phyloP scores from a whole-genome alignment of 2,888 invertebrate species.

The Coronaproctus castanopsis region DNA sequence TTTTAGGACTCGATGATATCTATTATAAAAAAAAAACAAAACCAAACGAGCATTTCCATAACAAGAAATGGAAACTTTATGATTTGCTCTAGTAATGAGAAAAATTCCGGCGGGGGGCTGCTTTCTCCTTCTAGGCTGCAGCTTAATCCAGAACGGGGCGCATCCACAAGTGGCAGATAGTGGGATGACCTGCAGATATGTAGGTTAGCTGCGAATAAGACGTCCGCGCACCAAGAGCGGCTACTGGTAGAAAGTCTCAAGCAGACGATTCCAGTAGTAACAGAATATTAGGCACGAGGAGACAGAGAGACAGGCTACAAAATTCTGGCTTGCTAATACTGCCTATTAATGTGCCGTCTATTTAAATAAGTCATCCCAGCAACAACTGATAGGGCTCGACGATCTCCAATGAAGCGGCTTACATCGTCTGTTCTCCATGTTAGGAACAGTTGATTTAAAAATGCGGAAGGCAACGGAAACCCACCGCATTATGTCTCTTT shows the following conservation, averaged over 20 bases:
- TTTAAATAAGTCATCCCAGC: background rate
- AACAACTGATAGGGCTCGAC: background rate
- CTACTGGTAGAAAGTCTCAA: background rate
- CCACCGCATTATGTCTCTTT: background rate
- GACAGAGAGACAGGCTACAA: background rate
- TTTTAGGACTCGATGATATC: too few relatives aligned
- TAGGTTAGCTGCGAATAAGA: background rate
- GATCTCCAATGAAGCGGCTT: background rate
- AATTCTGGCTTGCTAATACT: background rate
- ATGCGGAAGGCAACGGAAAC: background rate
- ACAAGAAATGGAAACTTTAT: too few relatives aligned
- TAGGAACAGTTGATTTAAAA: background rate
- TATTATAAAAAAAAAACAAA: too few relatives aligned
- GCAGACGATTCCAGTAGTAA: background rate
- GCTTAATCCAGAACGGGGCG: background rate
- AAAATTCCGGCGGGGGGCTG: background rate
- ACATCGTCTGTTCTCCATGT: background rate
- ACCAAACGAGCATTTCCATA: too few relatives aligned
- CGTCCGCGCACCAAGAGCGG: background rate
- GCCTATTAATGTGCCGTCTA: background rate
- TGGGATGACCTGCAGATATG: background rate
- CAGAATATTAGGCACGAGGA: too few relatives aligned
- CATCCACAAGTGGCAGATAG: background rate
- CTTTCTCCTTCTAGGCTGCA: background rate
- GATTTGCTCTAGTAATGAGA: too few relatives aligned